Percentiles rank a stretch among this genome's conserved stretches.
Conservation (phyloP, 2,113 vertebrate species). For the Ctenodactylus gundi region DNA sequence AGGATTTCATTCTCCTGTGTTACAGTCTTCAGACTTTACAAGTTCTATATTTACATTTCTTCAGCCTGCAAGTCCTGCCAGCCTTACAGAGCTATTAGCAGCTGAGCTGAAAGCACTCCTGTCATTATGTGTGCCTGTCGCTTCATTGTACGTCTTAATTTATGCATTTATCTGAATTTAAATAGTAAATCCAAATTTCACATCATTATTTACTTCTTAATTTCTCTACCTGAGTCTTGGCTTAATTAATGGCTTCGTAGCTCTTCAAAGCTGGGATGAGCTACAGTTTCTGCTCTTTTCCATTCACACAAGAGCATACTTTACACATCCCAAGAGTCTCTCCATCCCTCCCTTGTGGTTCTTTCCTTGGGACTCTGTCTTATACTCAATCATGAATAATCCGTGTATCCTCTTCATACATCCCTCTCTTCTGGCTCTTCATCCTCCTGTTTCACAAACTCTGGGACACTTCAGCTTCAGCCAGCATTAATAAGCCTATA, state of each 20-base stretch:
- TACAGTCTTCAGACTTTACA: not conserved
- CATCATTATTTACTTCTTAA: not conserved
- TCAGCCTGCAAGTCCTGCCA: not conserved
- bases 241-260: not conserved
- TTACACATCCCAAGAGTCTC: not conserved
- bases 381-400: rapidly evolving
- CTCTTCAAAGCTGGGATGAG: not conserved
- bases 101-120: not conserved
- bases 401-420: too few species aligned
- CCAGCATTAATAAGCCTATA: not conserved
- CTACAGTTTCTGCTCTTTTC: not conserved
- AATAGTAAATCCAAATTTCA: not conserved
- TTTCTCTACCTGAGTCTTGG: not conserved
- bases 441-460: not conserved
- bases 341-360: not conserved
- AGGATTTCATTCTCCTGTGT: not conserved
- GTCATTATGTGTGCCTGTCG: not conserved
- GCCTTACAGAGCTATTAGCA: not conserved
- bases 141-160: not conserved
- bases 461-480: not conserved
- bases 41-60: not conserved
- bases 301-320: not conserved
- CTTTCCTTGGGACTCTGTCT: not conserved
- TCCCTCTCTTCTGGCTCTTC: not conserved
- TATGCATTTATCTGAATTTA: not conserved